Conservation (phyloP, 1,140 invertebrate genomes). For the Hesperophylax magnus region DNA sequence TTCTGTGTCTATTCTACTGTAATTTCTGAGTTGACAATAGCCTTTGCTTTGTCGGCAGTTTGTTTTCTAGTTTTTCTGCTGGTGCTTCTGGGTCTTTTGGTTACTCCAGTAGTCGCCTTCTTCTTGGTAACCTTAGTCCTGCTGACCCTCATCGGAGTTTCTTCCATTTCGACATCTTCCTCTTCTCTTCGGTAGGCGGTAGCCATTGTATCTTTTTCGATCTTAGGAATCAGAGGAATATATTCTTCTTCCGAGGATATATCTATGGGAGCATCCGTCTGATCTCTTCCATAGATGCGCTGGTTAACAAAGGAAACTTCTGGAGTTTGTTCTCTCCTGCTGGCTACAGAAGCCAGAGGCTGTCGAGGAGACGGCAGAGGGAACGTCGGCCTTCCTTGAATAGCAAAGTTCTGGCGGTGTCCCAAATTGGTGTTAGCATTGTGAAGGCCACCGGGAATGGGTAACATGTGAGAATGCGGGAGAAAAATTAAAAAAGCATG, state of each 20-base stretch:
- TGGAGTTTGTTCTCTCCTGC: conserved; percentile 20
- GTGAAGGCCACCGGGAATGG: conserved; percentile 23
- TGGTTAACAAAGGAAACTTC: conserved; percentile 11
- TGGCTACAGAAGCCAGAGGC: conserved; percentile 35
- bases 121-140: conserved; percentile 13
- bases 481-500: conserved; percentile 70
- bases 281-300: neutral
- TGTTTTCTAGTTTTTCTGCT: conserved; percentile 40
- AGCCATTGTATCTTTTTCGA: conserved; percentile 24
- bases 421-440: neutral
- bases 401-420: conserved; percentile 30
- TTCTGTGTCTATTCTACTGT: conserved; percentile 9
- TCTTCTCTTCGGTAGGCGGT: conserved; percentile 16
- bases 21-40: conserved; percentile 16
- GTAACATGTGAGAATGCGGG: conserved; percentile 56
- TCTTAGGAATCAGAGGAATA: conserved; percentile 13
- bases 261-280: neutral
- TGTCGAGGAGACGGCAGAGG: conserved; percentile 50
- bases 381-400: neutral
- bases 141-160: neutral
- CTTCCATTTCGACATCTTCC: conserved; percentile 12
- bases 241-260: conserved; percentile 45
- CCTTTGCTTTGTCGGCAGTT: neutral
- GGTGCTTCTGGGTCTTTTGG: conserved; percentile 34
- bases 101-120: neutral